Percentiles rank a stretch among this genome's conserved stretches.
These are phyloP conservation scores for Petrocephalus schoutedeni DNA, from an alignment of 2,797 vertebrate species.

Conservation along the genomic window DNA sequence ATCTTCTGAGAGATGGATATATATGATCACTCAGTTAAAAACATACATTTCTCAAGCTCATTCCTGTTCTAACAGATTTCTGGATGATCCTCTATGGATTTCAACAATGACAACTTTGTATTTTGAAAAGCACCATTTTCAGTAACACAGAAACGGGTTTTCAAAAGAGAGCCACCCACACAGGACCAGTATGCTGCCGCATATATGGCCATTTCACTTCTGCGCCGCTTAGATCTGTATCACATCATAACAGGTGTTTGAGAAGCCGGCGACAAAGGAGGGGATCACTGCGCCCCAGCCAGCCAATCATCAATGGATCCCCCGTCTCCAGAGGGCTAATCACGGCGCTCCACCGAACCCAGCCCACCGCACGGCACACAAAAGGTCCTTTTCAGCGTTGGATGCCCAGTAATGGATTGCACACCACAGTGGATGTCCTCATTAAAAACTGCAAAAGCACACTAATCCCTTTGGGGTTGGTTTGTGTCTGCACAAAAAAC, in stretches of 20 bases:
- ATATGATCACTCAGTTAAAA: neutral
- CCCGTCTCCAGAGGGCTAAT: conserved; percentile 11
- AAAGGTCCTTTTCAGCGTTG: conserved; percentile 17
- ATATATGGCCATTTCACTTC: neutral
- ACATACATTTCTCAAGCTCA: neutral
- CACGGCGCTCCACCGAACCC: neutral
- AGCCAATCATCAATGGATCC: conserved; percentile 18
- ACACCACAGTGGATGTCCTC: conserved; percentile 19
- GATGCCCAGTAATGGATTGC: conserved; percentile 17
- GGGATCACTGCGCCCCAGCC: neutral
- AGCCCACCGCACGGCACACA: conserved; percentile 13
- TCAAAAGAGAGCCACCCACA: neutral
- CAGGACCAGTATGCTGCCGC: neutral
- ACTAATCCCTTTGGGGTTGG: neutral
- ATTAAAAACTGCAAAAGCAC: conserved; percentile 15
- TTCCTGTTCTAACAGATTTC: neutral
- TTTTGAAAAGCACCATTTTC: neutral
- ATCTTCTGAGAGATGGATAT: conserved; percentile 27
- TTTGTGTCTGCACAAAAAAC: neutral
- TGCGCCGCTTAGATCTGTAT: neutral
- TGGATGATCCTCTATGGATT: neutral
- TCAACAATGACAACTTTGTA: neutral
- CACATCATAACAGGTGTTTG: conserved; percentile 17
- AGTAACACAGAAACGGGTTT: neutral
- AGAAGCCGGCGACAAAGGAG: neutral